Percentiles rank a stretch among this genome's conserved stretches.
Evolutionary conservation across 2,113 vertebrate species (phyloP).

Genomic region (Serinus canaria): DNA sequence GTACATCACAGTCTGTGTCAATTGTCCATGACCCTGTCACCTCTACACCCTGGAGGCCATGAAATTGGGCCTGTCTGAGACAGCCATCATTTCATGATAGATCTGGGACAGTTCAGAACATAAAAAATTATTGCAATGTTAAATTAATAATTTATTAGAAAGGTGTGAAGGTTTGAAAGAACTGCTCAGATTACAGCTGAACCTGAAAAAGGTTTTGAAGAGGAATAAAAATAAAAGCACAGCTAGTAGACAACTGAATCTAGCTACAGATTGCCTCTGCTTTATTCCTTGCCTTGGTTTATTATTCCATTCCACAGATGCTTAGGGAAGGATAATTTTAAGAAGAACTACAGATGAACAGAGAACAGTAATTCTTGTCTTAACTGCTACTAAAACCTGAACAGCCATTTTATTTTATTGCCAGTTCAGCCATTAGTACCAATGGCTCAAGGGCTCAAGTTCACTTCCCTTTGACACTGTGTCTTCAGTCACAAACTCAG

Average conservation of each 20-base stretch:
- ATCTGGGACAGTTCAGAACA: background rate
- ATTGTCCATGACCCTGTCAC: background rate
- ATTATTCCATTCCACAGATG: background rate
- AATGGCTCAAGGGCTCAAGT: slow-evolving; percentile 26
- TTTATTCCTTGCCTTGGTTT: background rate
- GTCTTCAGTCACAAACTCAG: background rate
- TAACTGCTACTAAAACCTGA: slow-evolving; percentile 34
- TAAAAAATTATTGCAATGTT: background rate
- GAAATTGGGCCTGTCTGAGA: background rate
- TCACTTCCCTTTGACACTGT: background rate
- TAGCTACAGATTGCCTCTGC: background rate
- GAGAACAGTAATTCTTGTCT: background rate
- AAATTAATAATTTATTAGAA: background rate
- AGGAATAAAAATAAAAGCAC: background rate
- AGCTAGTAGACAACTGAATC: background rate
- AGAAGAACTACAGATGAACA: background rate
- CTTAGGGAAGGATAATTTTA: slow-evolving; percentile 1
- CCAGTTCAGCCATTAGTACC: background rate
- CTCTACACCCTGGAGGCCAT: background rate
- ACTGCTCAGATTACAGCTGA: background rate
- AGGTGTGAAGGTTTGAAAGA: background rate
- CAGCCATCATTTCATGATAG: background rate
- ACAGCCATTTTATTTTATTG: slow-evolving; percentile 49
- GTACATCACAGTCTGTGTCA: background rate
- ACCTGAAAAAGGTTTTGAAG: background rate